Percentiles rank a stretch among this genome's conserved stretches.
Conservation (phyloP, 2,113 vertebrate genomes). For the Balaenoptera acutorostrata region DNA sequence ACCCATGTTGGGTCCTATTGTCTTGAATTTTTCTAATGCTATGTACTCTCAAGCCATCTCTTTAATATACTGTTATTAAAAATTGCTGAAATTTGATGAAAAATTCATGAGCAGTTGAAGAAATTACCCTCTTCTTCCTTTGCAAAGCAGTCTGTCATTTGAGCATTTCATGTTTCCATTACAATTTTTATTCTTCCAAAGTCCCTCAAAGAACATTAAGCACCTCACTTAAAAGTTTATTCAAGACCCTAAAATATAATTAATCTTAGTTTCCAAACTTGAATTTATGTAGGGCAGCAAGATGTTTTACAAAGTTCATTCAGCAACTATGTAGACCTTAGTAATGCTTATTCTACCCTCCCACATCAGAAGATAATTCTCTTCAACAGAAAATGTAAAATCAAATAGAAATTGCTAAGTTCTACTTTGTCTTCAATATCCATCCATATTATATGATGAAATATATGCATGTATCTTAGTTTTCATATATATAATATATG, state of each 20-base stretch:
- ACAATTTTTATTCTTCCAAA: not conserved
- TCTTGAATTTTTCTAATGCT: not conserved
- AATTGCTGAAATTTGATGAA: not conserved
- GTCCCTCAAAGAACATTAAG: not conserved
- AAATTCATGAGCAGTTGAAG: not conserved
- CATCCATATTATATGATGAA: not conserved
- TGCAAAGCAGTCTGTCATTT: not conserved
- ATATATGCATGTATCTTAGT: not conserved
- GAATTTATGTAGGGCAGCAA: not conserved
- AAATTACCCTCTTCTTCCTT: not conserved
- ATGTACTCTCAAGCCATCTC: not conserved
- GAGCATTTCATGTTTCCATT: not conserved
- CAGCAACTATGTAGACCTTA: not conserved
- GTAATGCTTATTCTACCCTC: not conserved
- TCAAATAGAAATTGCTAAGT: not conserved
- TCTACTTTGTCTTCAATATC: not conserved
- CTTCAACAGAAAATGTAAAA: not conserved
- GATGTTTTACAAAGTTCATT: not conserved
- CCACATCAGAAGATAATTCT: not conserved
- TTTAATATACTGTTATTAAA: not conserved
- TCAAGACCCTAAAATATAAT: not conserved
- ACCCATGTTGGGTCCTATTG: not conserved
- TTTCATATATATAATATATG: not conserved
- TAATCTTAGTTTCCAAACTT: not conserved
- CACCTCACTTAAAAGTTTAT: not conserved